A percentile compares a stretch with the other conserved stretches of the same genome.
phyloP scores from a whole-genome alignment of 2,888 invertebrate species.

The Zonitis immaculata region DNA sequence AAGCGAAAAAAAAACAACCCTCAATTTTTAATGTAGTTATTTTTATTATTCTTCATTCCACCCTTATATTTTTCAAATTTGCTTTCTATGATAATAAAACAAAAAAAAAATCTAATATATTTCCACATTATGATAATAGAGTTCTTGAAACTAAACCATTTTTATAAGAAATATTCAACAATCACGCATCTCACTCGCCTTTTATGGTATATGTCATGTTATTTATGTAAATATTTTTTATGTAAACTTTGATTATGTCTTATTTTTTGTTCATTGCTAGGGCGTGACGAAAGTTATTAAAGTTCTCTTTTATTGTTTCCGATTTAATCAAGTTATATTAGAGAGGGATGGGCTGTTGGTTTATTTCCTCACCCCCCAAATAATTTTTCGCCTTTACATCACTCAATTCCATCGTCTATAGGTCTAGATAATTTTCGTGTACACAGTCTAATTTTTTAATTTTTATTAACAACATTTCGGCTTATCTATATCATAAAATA shows the following conservation, averaged over 20 bases:
- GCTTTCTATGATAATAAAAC: not conserved
- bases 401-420: slow-evolving; percentile 33
- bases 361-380: no score
- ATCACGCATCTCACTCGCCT: slow-evolving; percentile 27
- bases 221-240: slow-evolving; percentile 13
- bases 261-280: slow-evolving; percentile 18
- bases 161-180: slow-evolving; percentile 26
- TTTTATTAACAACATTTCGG: not conserved
- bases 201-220: not conserved
- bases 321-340: slow-evolving; percentile 41
- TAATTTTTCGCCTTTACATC: slow-evolving; percentile 11
- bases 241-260: slow-evolving; percentile 28
- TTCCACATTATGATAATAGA: slow-evolving; percentile 27
- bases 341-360: slow-evolving; percentile 18
- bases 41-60: not conserved
- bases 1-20: not conserved
- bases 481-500: not conserved
- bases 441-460: not conserved
- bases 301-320: slow-evolving; percentile 38
- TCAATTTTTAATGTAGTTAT: not conserved
- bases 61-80: slow-evolving; percentile 6
- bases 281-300: slow-evolving; percentile 35
- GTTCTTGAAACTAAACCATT: slow-evolving; percentile 29
- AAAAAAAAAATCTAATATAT: slow-evolving; percentile 11
- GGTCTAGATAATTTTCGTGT: slow-evolving; percentile 14